A percentile compares a stretch with the other conserved stretches of the same genome.
Conservation (phyloP, 2,113 vertebrate species). For the Myrmecophaga tridactyla region DNA sequence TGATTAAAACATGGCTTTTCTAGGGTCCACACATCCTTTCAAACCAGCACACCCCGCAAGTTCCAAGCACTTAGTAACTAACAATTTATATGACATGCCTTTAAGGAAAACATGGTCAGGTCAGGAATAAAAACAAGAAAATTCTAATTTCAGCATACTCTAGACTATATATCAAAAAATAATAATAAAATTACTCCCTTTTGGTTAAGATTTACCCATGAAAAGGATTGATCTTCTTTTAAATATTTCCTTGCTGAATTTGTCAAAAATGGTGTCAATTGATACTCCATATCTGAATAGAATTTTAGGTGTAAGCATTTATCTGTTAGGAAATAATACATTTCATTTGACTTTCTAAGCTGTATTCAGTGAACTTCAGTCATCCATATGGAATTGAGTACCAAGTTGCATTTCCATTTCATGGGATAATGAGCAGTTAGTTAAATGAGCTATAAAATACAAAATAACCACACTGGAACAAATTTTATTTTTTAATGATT, state of each 20-base stretch:
- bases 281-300: neutral
- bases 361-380: slow-evolving; percentile 16
- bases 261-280: neutral
- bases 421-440: slow-evolving; percentile 47
- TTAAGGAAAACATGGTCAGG: neutral
- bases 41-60: too few relatives aligned
- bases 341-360: slow-evolving; percentile 10
- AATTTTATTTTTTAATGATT: slow-evolving; percentile 50
- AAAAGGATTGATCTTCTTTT: neutral
- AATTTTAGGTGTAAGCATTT: slow-evolving; percentile 3
- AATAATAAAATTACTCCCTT: neutral
- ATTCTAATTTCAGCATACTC: neutral
- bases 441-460: slow-evolving; percentile 61
- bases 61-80: neutral
- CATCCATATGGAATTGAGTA: neutral
- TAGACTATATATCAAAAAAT: neutral
- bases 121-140: neutral
- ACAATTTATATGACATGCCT: neutral
- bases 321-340: slow-evolving; percentile 6
- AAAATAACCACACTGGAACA: slow-evolving; percentile 29
- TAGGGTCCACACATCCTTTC: too few relatives aligned
- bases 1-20: too few relatives aligned
- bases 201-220: neutral
- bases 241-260: neutral
- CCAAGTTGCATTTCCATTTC: slow-evolving; percentile 35